Conservation (phyloP, 2,888 invertebrate genomes). For the Fragum fragum region DNA sequence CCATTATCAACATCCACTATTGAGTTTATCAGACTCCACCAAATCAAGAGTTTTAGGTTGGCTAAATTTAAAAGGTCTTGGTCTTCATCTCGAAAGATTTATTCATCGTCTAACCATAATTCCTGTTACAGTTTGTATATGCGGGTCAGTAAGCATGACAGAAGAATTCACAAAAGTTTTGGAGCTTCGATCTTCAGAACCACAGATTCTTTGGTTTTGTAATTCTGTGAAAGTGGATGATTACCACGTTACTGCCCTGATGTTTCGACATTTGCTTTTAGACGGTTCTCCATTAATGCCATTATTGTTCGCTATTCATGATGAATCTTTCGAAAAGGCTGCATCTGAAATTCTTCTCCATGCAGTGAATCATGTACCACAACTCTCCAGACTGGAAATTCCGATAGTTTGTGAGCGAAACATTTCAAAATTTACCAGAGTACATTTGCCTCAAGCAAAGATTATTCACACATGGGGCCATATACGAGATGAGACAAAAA, state of each 20-base stretch:
- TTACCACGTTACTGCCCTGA: slow-evolving; percentile 22
- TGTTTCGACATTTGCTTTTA: slow-evolving; percentile 34
- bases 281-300: slow-evolving; percentile 31
- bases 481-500: neutral
- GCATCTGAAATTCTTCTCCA: slow-evolving; percentile 11
- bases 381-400: neutral
- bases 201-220: slow-evolving; percentile 24
- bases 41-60: slow-evolving; percentile 7
- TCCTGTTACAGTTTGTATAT: slow-evolving; percentile 26
- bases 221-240: slow-evolving; percentile 1
- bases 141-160: slow-evolving; percentile 17
- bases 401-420: slow-evolving; percentile 20
- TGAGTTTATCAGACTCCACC: neutral
- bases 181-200: slow-evolving; percentile 4
- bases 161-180: slow-evolving; percentile 25
- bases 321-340: slow-evolving; percentile 12
- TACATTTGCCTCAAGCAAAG: slow-evolving; percentile 4
- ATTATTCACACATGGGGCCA: slow-evolving; percentile 30
- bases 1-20: neutral
- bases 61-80: slow-evolving; percentile 27
- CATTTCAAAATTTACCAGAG: neutral
- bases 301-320: slow-evolving; percentile 25
- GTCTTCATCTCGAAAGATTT: slow-evolving; percentile 21
- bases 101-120: slow-evolving; percentile 18
- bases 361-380: neutral